Evolutionary conservation across 2,797 vertebrate genomes (phyloP), one percentile per base, ranked within the genome.

Genomic region (Podarcis siculus): DNA sequence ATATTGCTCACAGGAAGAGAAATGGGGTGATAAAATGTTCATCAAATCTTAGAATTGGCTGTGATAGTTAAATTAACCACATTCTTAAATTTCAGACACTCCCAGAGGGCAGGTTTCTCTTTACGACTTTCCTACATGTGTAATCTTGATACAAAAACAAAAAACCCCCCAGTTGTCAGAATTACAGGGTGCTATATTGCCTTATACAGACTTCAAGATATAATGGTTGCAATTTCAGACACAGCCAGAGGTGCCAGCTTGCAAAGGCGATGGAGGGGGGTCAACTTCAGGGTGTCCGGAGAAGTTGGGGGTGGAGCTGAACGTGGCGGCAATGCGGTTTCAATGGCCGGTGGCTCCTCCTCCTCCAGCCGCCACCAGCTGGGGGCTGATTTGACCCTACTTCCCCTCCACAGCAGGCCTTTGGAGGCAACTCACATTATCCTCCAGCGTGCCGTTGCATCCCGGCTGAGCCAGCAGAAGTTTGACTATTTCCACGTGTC

Each of bases 401-500:
- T 17, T 10, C 27, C 10, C 69, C 5, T 32, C 8, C 1, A 1
- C 3, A 13, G 12, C 49, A 55, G 49, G 49, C 13, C 45, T 88
- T 27, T 88, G 86, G 87, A 86, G 17, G 85, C 8, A 84, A 95
- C 98, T 98, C 95, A 99, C 99, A 3, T 98, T 97, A 97, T 99
- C 99, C 71, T 98, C 98, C 45, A 99, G 96, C 17, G 98, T 98
- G 93, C 98, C 98, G 8, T 98, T 98, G 61, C 98, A 99, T 75
- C 98, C 98, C 0, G 97, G 96, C 93, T 98, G 98, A 72, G 97
- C 98, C 94, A 99, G 97, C 91, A 99, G 97, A 93, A 99, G 97
- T 89, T 99, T 99, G 75, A 99, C 98, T 3, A 99, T 99, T 96
- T 99, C 98, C 3, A 98, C 98, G 1, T 99, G 99, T 5, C 99